A percentile compares a stretch with the other conserved stretches of the same genome.
Evolutionary conservation across 2,888 invertebrate genomes (phyloP).

Genomic region (Tiphia femorata): DNA sequence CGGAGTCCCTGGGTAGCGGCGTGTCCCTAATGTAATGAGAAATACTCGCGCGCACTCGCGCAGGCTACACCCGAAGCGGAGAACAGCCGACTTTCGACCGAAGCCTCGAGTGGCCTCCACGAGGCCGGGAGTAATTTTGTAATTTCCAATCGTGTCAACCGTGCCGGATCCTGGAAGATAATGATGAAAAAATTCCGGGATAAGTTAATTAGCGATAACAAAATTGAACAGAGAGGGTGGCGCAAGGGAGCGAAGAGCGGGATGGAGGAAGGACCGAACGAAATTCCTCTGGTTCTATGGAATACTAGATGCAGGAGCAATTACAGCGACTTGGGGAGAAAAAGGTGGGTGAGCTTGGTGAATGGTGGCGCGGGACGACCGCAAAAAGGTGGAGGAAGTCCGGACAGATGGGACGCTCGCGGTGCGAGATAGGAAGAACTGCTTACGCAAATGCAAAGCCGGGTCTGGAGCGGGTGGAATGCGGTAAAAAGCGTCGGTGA

Average conservation of each 20-base stretch:
- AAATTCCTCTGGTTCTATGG: no score
- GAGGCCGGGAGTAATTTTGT: no score
- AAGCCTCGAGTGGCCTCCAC: no score
- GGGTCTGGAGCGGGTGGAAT: constrained; percentile 52
- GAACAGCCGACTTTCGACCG: no score
- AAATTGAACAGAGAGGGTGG: neutral
- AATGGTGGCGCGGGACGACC: constrained; percentile 10
- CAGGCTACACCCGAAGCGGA: no score
- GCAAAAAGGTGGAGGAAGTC: constrained; percentile 41
- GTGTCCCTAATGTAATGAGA: constrained; percentile 46
- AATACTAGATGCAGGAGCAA: no score
- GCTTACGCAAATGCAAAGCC: constrained; percentile 61
- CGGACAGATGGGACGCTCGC: constrained; percentile 46
- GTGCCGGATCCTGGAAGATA: neutral
- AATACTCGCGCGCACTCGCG: constrained; percentile 24
- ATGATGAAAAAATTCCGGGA: constrained; percentile 12
- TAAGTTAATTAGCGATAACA: neutral
- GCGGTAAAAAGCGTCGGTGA: constrained; percentile 56
- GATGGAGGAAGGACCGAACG: neutral
- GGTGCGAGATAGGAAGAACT: constrained; percentile 48
- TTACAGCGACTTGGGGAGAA: constrained; percentile 4
- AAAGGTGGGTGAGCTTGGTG: no score
- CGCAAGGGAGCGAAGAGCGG: constrained; percentile 1
- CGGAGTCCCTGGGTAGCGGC: constrained; percentile 23
- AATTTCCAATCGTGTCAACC: constrained; percentile 8